Base-by-base conservation (phyloP, 1,140 invertebrate genomes). In the Drosophila pseudoobscura region DNA sequence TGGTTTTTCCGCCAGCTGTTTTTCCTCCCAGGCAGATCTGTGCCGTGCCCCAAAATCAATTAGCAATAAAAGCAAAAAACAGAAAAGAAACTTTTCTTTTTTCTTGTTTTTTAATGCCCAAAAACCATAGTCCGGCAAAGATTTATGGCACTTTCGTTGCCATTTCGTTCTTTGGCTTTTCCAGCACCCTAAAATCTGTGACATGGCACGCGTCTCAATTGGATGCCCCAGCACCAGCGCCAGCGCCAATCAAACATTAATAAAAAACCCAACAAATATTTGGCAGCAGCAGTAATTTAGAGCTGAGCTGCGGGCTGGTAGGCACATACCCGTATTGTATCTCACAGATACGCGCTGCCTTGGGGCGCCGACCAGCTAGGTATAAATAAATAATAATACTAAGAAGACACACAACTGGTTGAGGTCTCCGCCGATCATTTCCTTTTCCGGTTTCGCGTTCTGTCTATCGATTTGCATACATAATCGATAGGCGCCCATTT, bases 361-460 rank as follows among this genome's bases (percentile, higher is more conserved):
- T 65, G 52, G 22, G 31, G 31, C 46, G 26, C 29, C 54, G 22
- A 58, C 29, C 59, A 60, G 50, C 41, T 50, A 66, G 59, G 60
- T 54, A 62, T 65, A 39, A 56, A 62, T 65, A 39, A 56, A 75
- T 71, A 64, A 70, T 59, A 56, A 59, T 75, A 64, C 60, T 56
- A 56, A 59, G 20, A 60, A 57, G 55, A 35, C 45, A 24, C 51
- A 49, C 52, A 57, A 71, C 65, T 64, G 65, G 46, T 66, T 52
- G 29, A 39, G 47, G 31, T 35, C 62, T 66, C 13, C 58, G 80
- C 77, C 57, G 80, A 82, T 82, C 80, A 85, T 85, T 85, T 85
- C 80, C 83, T 87, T 85, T 85, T 85, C 80, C 80, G 82, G 82
- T 87, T 84, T 46, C 13, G 11, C 52, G 52, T 49, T 76, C 55